These are phyloP conservation scores for Hemibagrus guttatus DNA, from an alignment of 2,797 vertebrate genomes.

Conservation along the genomic window DNA sequence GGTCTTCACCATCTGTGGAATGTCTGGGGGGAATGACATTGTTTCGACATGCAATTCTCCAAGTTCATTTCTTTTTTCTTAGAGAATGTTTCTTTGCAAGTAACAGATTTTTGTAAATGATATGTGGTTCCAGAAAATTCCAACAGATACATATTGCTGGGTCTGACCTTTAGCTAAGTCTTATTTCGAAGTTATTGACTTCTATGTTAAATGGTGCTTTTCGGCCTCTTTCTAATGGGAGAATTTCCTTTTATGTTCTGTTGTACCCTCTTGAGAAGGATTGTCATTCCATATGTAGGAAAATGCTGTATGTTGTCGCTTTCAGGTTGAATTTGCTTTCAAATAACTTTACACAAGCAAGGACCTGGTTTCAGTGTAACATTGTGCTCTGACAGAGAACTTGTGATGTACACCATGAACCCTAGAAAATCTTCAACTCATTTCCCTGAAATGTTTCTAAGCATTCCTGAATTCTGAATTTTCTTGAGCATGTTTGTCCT, in stretches of 20 bases:
- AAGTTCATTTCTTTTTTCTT: background rate
- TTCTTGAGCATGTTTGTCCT: background rate
- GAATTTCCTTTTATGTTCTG: background rate
- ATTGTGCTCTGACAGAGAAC: background rate
- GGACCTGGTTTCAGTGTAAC: background rate
- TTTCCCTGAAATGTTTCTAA: background rate
- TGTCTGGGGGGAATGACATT: background rate
- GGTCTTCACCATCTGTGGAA: constrained; percentile 14
- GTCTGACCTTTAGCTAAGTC: background rate
- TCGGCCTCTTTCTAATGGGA: background rate
- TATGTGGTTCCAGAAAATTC: background rate
- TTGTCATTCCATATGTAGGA: background rate
- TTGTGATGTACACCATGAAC: background rate
- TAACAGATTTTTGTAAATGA: background rate
- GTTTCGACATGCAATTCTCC: background rate
- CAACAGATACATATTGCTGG: background rate
- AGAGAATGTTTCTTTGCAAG: constrained; percentile 1
- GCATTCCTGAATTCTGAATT: background rate
- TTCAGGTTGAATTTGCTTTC: background rate
- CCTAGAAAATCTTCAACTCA: background rate
- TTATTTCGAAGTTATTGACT: constrained; percentile 6
- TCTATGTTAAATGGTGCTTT: background rate
- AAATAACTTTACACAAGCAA: background rate
- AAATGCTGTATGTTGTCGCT: background rate
- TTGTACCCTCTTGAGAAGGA: too few relatives aligned